Percentiles rank a stretch among this genome's conserved stretches.
These are phyloP conservation scores for Pitangus sulphuratus DNA, from an alignment of 2,797 vertebrate species.

Conservation along the genomic window DNA sequence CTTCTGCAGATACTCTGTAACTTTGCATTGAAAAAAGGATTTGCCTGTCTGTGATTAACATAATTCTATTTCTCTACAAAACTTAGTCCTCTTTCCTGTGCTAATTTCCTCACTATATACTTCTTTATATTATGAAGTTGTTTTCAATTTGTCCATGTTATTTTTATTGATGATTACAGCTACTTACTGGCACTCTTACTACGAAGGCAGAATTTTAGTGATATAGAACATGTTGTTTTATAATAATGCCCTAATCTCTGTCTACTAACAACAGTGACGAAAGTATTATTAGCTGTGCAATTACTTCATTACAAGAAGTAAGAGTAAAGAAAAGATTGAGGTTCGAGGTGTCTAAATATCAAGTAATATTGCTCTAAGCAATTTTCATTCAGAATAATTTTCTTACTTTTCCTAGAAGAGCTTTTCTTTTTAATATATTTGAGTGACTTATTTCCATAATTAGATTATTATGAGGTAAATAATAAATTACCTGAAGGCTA, in stretches of 20 bases:
- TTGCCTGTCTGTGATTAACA: not conserved
- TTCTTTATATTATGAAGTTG: not conserved
- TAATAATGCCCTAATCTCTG: not conserved
- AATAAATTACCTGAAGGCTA: not conserved
- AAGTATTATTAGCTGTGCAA: slow-evolving; percentile 13
- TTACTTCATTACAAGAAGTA: slow-evolving; percentile 13
- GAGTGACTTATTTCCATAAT: slow-evolving; percentile 7
- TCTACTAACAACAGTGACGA: not conserved
- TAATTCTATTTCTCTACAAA: not conserved
- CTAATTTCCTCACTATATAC: not conserved
- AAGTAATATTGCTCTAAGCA: not conserved
- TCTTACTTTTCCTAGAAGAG: not conserved
- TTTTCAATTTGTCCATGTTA: not conserved
- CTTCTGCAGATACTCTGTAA: not conserved
- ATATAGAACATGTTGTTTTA: not conserved
- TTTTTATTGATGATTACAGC: not conserved
- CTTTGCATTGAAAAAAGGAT: not conserved
- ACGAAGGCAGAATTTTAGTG: not conserved
- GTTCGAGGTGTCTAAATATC: not conserved
- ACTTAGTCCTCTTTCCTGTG: not conserved
- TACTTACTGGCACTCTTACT: not conserved
- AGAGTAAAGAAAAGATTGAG: not conserved
- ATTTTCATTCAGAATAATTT: not conserved
- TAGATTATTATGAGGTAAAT: not conserved
- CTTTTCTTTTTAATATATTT: not conserved